Conservation (phyloP, 2,113 vertebrate species). For the Crocuta crocuta region DNA sequence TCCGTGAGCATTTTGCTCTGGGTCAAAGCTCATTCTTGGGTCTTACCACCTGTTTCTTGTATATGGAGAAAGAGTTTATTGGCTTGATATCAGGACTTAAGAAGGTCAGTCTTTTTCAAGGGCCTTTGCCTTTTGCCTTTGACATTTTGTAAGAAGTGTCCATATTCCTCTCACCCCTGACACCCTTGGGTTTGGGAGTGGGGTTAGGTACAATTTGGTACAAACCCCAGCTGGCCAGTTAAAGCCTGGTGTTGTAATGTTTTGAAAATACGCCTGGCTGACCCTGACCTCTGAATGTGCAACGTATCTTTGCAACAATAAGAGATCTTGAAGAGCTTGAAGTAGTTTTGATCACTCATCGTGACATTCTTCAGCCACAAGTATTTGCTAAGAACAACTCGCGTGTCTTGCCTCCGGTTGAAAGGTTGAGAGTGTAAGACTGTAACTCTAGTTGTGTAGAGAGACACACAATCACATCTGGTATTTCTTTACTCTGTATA, state of each 20-base stretch:
- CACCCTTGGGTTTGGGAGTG: neutral
- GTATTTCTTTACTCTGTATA: neutral
- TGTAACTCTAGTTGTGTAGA: neutral
- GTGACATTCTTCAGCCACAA: neutral
- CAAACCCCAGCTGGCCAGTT: neutral
- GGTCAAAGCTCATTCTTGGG: neutral
- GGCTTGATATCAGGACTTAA: neutral
- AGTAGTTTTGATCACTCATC: neutral
- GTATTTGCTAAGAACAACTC: neutral
- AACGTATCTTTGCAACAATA: neutral
- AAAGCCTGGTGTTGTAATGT: neutral
- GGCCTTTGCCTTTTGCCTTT: neutral
- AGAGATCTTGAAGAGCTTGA: neutral
- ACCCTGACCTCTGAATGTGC: neutral
- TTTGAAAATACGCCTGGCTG: neutral
- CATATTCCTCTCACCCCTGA: neutral
- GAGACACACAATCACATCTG: neutral
- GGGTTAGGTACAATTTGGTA: neutral
- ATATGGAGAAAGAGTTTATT: neutral
- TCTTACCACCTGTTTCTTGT: conserved; percentile 1
- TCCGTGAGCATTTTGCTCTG: neutral
- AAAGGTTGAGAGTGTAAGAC: neutral
- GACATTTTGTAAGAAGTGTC: neutral
- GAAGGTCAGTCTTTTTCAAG: neutral
- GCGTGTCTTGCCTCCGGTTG: neutral